Evolutionary conservation across 2,113 vertebrate genomes (phyloP).

Genomic region (Alligator sinensis): DNA sequence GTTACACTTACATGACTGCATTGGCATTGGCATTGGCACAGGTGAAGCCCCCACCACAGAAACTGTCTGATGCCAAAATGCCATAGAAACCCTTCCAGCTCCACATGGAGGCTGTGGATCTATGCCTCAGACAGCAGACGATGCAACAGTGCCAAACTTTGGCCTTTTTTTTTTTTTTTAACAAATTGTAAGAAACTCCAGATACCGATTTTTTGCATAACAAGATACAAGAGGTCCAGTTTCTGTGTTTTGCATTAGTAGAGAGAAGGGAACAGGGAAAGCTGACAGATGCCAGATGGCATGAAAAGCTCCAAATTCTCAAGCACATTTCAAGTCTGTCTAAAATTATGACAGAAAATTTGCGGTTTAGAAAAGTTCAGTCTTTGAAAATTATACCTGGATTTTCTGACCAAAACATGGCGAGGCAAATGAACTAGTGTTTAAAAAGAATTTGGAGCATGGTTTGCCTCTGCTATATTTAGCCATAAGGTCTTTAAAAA

Average conservation of each 20-base stretch:
- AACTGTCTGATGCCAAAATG: too few species aligned
- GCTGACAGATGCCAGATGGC: slow-evolving; percentile 76
- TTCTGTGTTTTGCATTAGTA: slow-evolving; percentile 73
- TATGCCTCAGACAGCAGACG: neutral
- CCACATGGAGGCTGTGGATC: neutral
- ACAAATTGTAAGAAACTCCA: slow-evolving; percentile 43
- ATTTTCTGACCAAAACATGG: neutral
- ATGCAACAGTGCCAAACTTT: slow-evolving; percentile 29
- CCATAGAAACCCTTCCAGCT: too few species aligned
- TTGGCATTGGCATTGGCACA: too few species aligned
- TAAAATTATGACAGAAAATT: slow-evolving; percentile 68
- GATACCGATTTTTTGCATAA: slow-evolving; percentile 39
- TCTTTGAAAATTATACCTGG: slow-evolving; percentile 42
- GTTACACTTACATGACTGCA: too few species aligned
- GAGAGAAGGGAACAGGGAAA: slow-evolving; percentile 64
- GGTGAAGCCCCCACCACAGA: too few species aligned
- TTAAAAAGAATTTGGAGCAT: neutral
- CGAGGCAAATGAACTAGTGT: neutral
- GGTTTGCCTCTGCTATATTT: neutral
- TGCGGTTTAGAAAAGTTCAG: slow-evolving; percentile 65
- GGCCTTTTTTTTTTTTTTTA: too few species aligned
- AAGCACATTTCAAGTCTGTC: slow-evolving; percentile 45
- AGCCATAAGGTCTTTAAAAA: too few species aligned
- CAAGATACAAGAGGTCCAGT: slow-evolving; percentile 60
- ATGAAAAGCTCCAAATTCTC: slow-evolving; percentile 66